phyloP scores from a whole-genome alignment of 64 coral and sea anemone species.

The Porites lutea region DNA sequence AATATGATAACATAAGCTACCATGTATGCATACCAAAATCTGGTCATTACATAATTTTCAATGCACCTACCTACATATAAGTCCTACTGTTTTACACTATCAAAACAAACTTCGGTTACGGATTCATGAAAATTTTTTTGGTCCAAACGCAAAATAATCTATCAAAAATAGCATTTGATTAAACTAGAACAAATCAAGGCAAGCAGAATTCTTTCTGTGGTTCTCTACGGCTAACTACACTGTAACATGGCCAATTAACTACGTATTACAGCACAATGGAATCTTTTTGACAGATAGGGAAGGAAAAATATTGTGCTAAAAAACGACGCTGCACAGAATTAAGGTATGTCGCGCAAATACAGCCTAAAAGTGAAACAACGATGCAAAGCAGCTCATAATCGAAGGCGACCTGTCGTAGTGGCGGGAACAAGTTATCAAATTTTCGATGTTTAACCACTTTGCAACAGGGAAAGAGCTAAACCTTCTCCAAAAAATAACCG shows the following conservation, averaged over 20 bases:
- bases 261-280: not conserved
- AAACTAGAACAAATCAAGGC: not conserved
- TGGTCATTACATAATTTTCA: not conserved
- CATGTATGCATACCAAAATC: constrained; percentile 19
- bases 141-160: not conserved
- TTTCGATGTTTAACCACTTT: too few species aligned
- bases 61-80: not conserved
- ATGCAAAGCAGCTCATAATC: too few species aligned
- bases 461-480: too few species aligned
- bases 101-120: not conserved
- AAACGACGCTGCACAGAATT: not conserved
- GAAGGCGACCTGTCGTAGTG: not conserved
- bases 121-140: constrained; percentile 6
- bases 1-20: not conserved
- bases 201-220: constrained; percentile 10
- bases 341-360: not conserved
- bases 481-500: too few species aligned
- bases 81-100: not conserved
- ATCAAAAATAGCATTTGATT: constrained; percentile 1
- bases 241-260: constrained; percentile 3
- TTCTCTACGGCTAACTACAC: not conserved
- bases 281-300: not conserved
- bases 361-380: not conserved
- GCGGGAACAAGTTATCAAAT: too few species aligned
- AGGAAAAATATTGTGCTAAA: not conserved